Base-by-base conservation (phyloP, 2,113 vertebrate genomes). In the Anthoscopus minutus region DNA sequence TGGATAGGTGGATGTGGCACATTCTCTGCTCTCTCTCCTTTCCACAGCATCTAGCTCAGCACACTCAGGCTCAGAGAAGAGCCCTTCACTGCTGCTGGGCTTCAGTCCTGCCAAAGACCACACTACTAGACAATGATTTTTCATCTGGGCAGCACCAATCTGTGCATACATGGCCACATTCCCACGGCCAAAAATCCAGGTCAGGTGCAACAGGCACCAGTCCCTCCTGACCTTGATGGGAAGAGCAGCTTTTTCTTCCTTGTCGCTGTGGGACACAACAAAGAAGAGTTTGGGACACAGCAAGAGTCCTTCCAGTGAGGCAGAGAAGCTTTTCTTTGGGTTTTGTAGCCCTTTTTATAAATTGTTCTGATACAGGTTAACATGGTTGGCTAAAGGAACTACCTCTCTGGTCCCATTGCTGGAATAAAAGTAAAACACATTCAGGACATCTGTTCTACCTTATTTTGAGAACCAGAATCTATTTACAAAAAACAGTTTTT, bases 41-140 rank as follows among this genome's bases (percentile, higher is more conserved):
- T 18, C 13, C 14, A 50, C 16, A 60, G 47, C 6, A 56, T 25
- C 30, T 53, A 45, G 33, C 37, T 86, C 54, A 73, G 67, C n/a
- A 73, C 18, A 25, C 37, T 53, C 42, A 66, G 64, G 16, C 25
- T 89, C 23, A 85, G 47, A 44, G 4, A 47, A 70, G 14, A 87
- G 40, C 21, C 0, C 0, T 50, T 69, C 0, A 0, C 54, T 74
- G 47, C 37, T 81, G 25, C 10, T 8, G 3, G 13, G 24, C 19
- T 86, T 88, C 58, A 35, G 51, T 80, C 28, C 76, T 67, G 56
- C 16, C 45, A 45, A 74, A 37, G 31, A 24, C 30, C 57, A 15
- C 45, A 47, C 22, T 15, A 16, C 13, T 25, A 74, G 47, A 22
- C 69, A 23, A 8, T 21, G 24, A 6, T 70, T 56, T 9, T 54